A percentile compares a stretch with the other conserved stretches of the same genome.
These are phyloP conservation scores for Falco cherrug DNA, from an alignment of 2,797 vertebrate genomes.

Conservation along the genomic window DNA sequence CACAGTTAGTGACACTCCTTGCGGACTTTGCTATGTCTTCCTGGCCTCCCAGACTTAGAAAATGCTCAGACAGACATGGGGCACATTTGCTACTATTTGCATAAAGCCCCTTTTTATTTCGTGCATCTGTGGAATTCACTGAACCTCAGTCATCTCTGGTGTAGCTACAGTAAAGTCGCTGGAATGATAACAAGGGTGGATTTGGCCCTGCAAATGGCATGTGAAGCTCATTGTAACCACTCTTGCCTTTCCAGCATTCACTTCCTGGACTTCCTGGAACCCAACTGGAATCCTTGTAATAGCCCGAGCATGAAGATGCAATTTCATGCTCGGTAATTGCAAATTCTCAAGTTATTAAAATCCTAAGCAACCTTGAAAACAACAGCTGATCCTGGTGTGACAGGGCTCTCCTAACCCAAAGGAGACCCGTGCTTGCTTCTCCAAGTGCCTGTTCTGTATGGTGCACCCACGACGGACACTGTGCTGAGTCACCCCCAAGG, in stretches of 20 bases:
- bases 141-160: background rate
- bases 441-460: fast-evolving
- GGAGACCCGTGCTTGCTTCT: background rate
- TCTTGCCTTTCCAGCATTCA: background rate
- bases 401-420: background rate
- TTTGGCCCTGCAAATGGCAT: background rate
- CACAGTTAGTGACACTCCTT: background rate
- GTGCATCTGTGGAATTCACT: background rate
- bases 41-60: background rate
- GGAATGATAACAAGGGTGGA: background rate
- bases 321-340: constrained; percentile 1
- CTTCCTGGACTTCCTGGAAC: background rate
- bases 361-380: constrained; percentile 10
- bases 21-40: background rate
- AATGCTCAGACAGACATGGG: background rate
- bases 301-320: background rate
- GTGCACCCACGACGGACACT: fast-evolving
- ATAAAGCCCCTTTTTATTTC: background rate
- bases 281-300: background rate
- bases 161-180: background rate
- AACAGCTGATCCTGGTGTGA: constrained; percentile 4
- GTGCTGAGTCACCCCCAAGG: background rate
- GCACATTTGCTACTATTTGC: background rate
- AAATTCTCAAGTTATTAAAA: background rate
- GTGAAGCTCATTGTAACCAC: background rate